Evolutionary conservation across 2,888 invertebrate species (phyloP), one percentile per base, ranked within the genome.

Genomic region (Xanthorhoe spadicearia): DNA sequence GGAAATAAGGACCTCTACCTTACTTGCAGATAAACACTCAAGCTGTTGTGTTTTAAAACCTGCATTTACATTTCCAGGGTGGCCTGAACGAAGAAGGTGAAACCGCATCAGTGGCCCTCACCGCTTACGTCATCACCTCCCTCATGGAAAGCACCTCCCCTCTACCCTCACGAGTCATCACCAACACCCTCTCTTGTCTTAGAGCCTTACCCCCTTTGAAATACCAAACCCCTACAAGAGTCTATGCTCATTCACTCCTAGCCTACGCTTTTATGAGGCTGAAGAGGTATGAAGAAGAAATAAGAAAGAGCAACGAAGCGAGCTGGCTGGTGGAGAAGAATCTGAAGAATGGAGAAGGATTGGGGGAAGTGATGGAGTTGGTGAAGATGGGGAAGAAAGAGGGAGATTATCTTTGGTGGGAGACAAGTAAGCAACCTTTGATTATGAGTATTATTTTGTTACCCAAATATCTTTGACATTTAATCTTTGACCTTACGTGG

Each of bases 361-460:
- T 83, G 4, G 74, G 75, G 1, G 83, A 88, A 57, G 70, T 91
- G 61, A 57, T 85, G 69, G 83, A 85, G 15, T 71, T 92, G 17
- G 64, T 92, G 38, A 85, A 84, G 49, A 70, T 90, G 66, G 90
- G 89, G 1, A 81, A 70, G 5, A 82, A 86, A 19, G 87, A 75
- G 46, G 84, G 80, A 1, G 96, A 95, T 60, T 94, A 94, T 77
- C 96, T 96, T 77, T 97, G 97, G 96, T 98, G 98, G 98, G 95
- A 95, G 51, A 96, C 96, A 68, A 95, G 93, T 93, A 35, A 85
- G 86, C 87, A 64, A 7, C 38, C 52, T 13, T 23, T 5, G 13
- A 2, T 38, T 10, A 9, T 10, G 9, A 38, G 35, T 35, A 35
- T 35, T 8, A 35, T 35, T n/a, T n/a, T n/a, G n/a, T n/a, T n/a